These are phyloP conservation scores for Sialia sialis DNA, from an alignment of 2,113 vertebrate genomes.

Conservation along the genomic window DNA sequence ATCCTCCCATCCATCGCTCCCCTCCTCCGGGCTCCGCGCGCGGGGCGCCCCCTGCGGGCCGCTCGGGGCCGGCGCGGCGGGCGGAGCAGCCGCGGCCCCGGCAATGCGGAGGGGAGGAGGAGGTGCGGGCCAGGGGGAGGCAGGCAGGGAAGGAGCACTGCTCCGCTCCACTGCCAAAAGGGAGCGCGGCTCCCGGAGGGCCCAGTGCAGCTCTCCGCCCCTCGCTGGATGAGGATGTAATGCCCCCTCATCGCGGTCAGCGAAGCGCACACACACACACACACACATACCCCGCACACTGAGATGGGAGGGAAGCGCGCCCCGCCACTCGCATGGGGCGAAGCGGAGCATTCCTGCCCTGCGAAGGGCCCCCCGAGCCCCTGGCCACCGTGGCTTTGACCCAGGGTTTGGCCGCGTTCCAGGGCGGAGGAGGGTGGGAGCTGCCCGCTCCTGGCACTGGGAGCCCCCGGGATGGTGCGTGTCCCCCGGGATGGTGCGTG, in stretches of 20 bases:
- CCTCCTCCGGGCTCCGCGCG: not conserved
- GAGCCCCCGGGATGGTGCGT: no score
- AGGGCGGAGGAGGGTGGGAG: not conserved
- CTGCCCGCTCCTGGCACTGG: not conserved
- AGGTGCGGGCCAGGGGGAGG: no score
- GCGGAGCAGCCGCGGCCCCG: not conserved
- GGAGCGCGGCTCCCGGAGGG: not conserved
- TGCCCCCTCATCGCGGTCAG: not conserved
- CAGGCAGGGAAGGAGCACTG: fast-evolving
- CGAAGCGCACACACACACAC: not conserved
- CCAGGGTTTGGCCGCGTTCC: not conserved
- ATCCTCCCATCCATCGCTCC: not conserved
- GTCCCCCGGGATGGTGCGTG: not conserved
- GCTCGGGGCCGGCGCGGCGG: not conserved
- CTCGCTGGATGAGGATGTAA: not conserved
- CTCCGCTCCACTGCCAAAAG: not conserved
- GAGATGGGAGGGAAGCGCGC: not conserved
- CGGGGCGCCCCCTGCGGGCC: not conserved
- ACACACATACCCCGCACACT: not conserved
- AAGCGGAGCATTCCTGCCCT: not conserved
- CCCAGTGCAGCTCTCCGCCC: no score
- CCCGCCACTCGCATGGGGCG: not conserved
- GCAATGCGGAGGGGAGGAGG: no score
- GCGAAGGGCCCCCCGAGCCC: not conserved
- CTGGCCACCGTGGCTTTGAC: not conserved